A percentile compares a stretch with the other conserved stretches of the same genome.
Conservation (phyloP, 2,888 invertebrate species). For the Dicyrtoma fusca region DNA sequence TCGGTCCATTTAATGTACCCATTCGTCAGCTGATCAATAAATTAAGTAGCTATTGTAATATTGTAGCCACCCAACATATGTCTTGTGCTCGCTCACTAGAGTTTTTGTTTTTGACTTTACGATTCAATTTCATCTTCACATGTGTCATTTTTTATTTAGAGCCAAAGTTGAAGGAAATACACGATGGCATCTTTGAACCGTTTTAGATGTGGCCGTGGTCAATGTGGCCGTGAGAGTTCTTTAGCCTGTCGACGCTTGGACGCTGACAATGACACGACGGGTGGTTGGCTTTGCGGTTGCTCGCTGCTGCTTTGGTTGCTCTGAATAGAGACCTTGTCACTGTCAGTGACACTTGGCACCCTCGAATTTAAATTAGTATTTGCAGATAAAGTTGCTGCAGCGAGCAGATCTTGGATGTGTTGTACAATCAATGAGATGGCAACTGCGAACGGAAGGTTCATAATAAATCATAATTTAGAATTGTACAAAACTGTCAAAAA, state of each 20-base stretch:
- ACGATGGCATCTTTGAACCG: too few relatives aligned
- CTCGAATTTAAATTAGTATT: not conserved
- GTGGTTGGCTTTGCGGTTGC: slow-evolving; percentile 1
- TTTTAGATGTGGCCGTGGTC: not conserved
- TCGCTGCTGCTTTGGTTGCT: not conserved
- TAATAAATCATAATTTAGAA: too few relatives aligned
- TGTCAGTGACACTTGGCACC: not conserved
- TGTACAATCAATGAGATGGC: slow-evolving; percentile 71
- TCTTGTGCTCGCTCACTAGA: too few relatives aligned
- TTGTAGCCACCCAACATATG: too few relatives aligned
- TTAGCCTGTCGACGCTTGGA: slow-evolving; percentile 33
- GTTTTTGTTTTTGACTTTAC: not conserved
- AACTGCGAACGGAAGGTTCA: slow-evolving; percentile 19
- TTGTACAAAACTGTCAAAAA: too few relatives aligned
- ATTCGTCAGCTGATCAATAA: too few relatives aligned
- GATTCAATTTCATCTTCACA: not conserved
- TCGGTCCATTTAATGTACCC: too few relatives aligned
- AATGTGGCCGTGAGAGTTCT: slow-evolving; percentile 39
- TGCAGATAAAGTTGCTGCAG: slow-evolving; percentile 10
- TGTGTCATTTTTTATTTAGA: not conserved
- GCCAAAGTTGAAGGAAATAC: too few relatives aligned
- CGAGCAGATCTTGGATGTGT: slow-evolving; percentile 83
- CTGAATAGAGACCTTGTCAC: not conserved
- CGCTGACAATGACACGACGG: not conserved
- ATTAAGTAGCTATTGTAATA: too few relatives aligned